phyloP scores from a whole-genome alignment of 2,113 vertebrate species.

The Ailurus styani region DNA sequence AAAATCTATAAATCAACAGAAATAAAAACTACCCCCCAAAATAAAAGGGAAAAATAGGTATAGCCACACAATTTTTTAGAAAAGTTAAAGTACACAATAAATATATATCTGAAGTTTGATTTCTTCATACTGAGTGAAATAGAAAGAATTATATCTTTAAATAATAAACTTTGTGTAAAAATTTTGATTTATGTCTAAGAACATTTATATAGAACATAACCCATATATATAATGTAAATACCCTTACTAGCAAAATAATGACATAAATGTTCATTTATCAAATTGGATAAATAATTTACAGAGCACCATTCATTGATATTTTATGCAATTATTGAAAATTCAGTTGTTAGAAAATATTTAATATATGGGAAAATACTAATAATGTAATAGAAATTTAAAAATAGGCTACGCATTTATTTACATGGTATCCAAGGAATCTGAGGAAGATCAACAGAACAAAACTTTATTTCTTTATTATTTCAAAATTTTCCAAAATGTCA shows the following conservation, averaged over 20 bases:
- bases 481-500: background rate
- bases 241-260: background rate
- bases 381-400: background rate
- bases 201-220: background rate
- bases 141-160: background rate
- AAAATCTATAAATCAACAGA: background rate
- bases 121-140: background rate
- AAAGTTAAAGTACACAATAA: background rate
- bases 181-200: background rate
- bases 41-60: background rate
- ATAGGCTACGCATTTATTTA: background rate
- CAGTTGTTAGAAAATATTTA: constrained; percentile 5
- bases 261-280: background rate
- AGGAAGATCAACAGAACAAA: background rate
- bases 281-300: background rate
- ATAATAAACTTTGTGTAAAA: background rate
- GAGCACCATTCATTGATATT: background rate
- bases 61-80: background rate
- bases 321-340: background rate
- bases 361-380: background rate
- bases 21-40: background rate
- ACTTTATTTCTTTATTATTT: background rate
- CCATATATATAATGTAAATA: background rate
- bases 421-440: background rate
- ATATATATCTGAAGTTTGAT: constrained; percentile 10